Evolutionary conservation across 2,888 invertebrate species (phyloP).

Genomic region (Lamellibrachia satsuma): DNA sequence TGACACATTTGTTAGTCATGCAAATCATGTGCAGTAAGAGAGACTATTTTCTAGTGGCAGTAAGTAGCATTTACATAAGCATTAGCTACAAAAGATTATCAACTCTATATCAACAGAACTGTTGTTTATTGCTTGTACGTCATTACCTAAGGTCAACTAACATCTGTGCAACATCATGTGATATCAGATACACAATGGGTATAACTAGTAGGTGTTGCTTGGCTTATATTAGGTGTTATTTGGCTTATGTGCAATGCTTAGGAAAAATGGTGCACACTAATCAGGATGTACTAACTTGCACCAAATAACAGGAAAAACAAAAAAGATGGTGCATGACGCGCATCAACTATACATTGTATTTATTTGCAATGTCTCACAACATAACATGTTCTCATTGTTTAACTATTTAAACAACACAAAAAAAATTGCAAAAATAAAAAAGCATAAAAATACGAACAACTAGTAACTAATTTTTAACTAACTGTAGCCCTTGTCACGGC

Average conservation of each 20-base stretch:
- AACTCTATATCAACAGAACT: too few species aligned
- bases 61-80: not conserved
- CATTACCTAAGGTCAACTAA: too few species aligned
- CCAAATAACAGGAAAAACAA: not conserved
- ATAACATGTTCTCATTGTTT: not conserved
- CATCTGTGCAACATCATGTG: too few species aligned
- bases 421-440: not conserved
- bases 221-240: too few species aligned
- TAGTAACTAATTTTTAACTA: not conserved
- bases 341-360: not conserved
- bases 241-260: too few species aligned
- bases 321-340: not conserved
- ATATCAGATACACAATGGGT: too few species aligned
- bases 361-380: not conserved
- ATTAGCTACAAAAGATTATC: not conserved
- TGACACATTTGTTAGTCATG: not conserved
- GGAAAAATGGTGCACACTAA: not conserved
- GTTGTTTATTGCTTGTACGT: too few species aligned
- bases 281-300: not conserved
- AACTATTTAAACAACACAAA: not conserved
- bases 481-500: not conserved
- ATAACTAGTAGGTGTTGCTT: too few species aligned
- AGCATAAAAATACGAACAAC: not conserved
- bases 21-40: not conserved
- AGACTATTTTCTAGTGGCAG: not conserved